A percentile compares a stretch with the other conserved stretches of the same genome.
Evolutionary conservation across 2,797 vertebrate genomes (phyloP).

Genomic region (Protonibea diacanthus): DNA sequence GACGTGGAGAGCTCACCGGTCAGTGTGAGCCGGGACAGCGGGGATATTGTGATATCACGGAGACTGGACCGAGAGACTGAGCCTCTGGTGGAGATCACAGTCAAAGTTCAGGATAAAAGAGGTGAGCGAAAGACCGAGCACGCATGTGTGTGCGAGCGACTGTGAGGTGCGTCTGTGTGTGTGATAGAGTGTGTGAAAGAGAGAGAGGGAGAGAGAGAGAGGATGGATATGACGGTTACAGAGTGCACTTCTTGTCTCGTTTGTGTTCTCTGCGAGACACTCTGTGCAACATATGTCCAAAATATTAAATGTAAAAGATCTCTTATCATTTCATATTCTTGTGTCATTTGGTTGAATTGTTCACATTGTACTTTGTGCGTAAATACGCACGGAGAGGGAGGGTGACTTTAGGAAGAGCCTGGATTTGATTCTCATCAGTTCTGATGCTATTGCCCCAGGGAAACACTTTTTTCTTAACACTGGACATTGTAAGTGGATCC

Average conservation of each 20-base stretch:
- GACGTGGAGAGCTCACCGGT: slow-evolving; percentile 84
- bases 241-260: neutral
- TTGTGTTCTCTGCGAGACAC: neutral
- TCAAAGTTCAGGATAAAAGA: slow-evolving; percentile 87
- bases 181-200: neutral
- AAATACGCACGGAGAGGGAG: slow-evolving; percentile 42
- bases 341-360: neutral
- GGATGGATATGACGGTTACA: neutral
- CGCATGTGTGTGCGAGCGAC: neutral
- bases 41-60: slow-evolving; percentile 86
- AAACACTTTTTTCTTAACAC: neutral
- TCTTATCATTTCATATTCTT: fast-evolving
- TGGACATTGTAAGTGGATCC: neutral
- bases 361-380: slow-evolving; percentile 18
- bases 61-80: slow-evolving; percentile 89
- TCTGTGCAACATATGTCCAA: too few relatives aligned
- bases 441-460: neutral
- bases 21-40: slow-evolving; percentile 86
- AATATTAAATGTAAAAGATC: too few relatives aligned
- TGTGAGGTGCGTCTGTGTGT: neutral
- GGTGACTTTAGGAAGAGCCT: too few relatives aligned
- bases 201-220: neutral
- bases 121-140: slow-evolving; percentile 67
- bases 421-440: neutral
- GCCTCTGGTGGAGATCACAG: slow-evolving; percentile 84